A percentile compares a stretch with the other conserved stretches of the same genome.
phyloP scores from a whole-genome alignment of 2,888 invertebrate species.

The Ormyrus nitidulus region DNA sequence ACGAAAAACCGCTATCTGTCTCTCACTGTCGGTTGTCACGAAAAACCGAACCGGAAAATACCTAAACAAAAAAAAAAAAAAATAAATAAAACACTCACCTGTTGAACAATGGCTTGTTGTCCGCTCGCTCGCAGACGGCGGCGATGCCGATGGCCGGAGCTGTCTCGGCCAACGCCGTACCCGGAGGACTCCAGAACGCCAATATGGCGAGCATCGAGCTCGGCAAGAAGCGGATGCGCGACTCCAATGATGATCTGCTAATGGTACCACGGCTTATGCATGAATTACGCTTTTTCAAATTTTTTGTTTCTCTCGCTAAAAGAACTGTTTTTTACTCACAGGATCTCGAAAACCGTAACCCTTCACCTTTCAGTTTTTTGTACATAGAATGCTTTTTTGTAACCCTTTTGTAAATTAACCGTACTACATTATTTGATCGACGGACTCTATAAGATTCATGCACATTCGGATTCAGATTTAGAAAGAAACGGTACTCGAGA shows the following conservation, averaged over 20 bases:
- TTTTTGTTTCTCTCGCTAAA: constrained; percentile 14
- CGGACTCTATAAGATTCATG: not conserved
- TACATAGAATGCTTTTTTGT: not conserved
- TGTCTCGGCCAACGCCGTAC: constrained; percentile 77
- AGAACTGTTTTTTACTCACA: not conserved
- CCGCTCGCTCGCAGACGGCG: constrained; percentile 69
- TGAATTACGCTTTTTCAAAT: constrained; percentile 62
- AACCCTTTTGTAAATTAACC: not conserved
- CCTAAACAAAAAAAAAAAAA: constrained; percentile 14
- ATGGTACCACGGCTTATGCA: constrained; percentile 88
- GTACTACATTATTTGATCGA: not conserved
- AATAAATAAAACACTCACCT: constrained; percentile 26
- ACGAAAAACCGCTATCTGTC: constrained; percentile 38
- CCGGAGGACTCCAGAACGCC: constrained; percentile 81
- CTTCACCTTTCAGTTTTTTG: not conserved
- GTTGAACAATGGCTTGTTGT: constrained; percentile 37
- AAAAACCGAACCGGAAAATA: constrained; percentile 9
- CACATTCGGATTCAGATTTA: not conserved
- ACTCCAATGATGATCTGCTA: constrained; percentile 91
- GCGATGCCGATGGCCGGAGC: constrained; percentile 73
- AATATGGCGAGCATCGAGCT: constrained; percentile 87
- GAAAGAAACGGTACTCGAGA: constrained; percentile 51
- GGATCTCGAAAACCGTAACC: constrained; percentile 25
- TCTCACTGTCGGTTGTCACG: constrained; percentile 13
- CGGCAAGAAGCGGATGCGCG: constrained; percentile 96